Percentiles rank a stretch among this genome's conserved stretches.
Evolutionary conservation across 2,113 vertebrate genomes (phyloP).

Genomic region (Archocentrus centrarchus): DNA sequence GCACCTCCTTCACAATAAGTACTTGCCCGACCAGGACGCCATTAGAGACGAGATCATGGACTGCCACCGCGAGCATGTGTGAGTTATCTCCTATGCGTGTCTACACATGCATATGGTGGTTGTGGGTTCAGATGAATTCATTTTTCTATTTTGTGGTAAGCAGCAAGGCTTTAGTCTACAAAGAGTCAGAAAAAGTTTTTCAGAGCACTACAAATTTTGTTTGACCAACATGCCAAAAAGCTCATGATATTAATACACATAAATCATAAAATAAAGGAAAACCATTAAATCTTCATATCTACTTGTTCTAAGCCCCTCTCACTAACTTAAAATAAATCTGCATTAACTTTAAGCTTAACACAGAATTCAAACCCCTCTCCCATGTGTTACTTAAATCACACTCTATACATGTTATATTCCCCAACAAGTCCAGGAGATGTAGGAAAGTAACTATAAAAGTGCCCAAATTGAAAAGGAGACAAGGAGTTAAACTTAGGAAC

Average conservation of each 20-base stretch:
- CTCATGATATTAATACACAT: too few relatives aligned
- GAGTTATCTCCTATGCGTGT: slow-evolving; percentile 37
- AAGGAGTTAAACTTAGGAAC: not conserved
- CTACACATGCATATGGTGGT: not conserved
- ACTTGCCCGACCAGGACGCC: slow-evolving; percentile 94
- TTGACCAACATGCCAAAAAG: too few relatives aligned
- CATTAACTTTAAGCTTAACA: too few relatives aligned
- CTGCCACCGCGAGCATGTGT: slow-evolving; percentile 74
- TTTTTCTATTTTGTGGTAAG: not conserved
- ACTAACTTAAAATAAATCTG: not conserved
- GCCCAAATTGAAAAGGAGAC: not conserved
- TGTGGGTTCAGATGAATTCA: not conserved
- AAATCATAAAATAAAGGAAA: too few relatives aligned
- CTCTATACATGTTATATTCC: not conserved
- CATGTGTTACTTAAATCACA: not conserved
- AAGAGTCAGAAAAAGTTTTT: not conserved
- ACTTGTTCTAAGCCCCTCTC: not conserved
- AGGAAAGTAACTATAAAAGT: not conserved
- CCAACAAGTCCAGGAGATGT: not conserved
- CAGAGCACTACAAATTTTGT: too few relatives aligned
- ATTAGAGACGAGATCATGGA: slow-evolving; percentile 93
- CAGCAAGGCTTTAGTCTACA: not conserved
- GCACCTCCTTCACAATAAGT: slow-evolving; percentile 94
- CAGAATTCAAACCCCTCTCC: not conserved
- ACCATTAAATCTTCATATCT: too few relatives aligned